These are phyloP conservation scores for Apteryx owenii DNA, from an alignment of 2,113 vertebrate species.

Conservation along the genomic window DNA sequence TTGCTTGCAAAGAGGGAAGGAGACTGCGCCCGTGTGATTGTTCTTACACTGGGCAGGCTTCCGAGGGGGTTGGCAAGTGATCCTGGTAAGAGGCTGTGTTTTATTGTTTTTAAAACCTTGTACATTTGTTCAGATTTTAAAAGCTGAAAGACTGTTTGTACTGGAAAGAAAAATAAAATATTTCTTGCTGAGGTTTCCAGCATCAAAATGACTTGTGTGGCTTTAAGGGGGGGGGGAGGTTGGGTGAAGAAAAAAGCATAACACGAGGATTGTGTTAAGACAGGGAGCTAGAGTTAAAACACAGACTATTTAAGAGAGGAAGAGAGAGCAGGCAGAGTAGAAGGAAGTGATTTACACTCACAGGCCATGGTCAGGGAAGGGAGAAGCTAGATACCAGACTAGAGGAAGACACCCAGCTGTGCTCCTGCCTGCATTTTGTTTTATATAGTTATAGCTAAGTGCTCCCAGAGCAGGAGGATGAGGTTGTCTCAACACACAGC, in stretches of 20 bases:
- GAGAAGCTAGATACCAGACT: background rate
- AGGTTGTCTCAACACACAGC: background rate
- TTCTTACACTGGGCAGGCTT: background rate
- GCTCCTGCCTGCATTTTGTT: background rate
- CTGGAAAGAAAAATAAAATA: conserved; percentile 24
- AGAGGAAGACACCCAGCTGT: background rate
- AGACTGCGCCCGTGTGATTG: fast-evolving
- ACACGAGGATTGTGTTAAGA: background rate
- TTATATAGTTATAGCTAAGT: background rate
- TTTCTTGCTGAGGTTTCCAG: conserved; percentile 28
- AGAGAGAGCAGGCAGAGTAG: background rate
- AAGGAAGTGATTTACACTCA: background rate
- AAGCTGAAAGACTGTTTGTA: conserved; percentile 47
- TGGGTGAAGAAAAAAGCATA: background rate
- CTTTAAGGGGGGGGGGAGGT: background rate
- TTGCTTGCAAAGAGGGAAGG: background rate
- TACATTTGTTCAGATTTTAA: conserved; percentile 54
- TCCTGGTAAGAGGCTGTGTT: background rate
- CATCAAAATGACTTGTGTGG: background rate
- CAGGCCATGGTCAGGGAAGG: background rate
- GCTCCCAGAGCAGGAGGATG: no score
- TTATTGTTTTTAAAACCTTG: conserved; percentile 24
- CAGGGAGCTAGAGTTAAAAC: background rate
- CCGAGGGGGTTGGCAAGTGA: background rate
- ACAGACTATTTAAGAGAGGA: background rate